Evolutionary conservation across 1,140 invertebrate genomes (phyloP).

Genomic region (Phocides pigmalion): DNA sequence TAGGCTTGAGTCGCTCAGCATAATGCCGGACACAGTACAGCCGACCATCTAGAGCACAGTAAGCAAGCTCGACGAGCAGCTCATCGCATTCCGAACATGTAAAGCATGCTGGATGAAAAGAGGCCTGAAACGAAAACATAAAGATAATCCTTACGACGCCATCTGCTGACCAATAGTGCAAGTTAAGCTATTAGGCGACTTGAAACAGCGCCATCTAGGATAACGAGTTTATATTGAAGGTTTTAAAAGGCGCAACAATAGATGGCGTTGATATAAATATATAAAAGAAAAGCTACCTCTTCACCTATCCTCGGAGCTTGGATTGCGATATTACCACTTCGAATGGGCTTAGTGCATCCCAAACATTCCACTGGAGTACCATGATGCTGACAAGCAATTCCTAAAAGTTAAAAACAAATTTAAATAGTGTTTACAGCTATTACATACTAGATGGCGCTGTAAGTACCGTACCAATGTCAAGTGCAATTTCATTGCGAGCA

Average conservation of each 20-base stretch:
- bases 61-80: conserved; percentile 95
- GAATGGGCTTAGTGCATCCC: conserved; percentile 82
- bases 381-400: conserved; percentile 69
- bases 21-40: conserved; percentile 97
- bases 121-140: conserved; percentile 61
- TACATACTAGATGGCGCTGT: conserved; percentile 53
- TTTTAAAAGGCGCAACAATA: no score
- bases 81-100: conserved; percentile 93
- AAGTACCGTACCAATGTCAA: conserved; percentile 94
- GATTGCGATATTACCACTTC: conserved; percentile 81
- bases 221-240: no score
- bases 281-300: conserved; percentile 59
- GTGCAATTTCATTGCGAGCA: conserved; percentile 95
- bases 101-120: conserved; percentile 96
- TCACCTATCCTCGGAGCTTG: conserved; percentile 83
- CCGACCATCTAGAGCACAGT: conserved; percentile 93
- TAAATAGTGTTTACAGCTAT: conserved; percentile 38
- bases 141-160: background rate
- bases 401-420: conserved; percentile 50
- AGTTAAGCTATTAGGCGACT: background rate
- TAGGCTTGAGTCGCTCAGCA: conserved; percentile 95
- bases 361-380: conserved; percentile 72
- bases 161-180: conserved; percentile 16
- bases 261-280: conserved; percentile 32
- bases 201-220: conserved; percentile 12